These are phyloP conservation scores for Alectoris magna DNA, from an alignment of 2,797 vertebrate genomes.

Conservation along the genomic window DNA sequence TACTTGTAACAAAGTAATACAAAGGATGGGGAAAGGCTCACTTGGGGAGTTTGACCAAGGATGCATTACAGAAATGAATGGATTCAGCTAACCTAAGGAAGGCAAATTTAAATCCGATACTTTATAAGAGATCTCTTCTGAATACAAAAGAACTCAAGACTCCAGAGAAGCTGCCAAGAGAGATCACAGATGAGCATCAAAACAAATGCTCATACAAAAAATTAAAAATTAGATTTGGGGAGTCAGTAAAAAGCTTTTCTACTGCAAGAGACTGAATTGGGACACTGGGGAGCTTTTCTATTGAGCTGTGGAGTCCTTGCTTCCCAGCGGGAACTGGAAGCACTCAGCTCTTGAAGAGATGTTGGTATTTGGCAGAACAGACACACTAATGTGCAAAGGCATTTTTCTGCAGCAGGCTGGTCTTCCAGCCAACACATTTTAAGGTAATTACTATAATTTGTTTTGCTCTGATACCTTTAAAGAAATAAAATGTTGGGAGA, in stretches of 20 bases:
- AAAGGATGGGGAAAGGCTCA: background rate
- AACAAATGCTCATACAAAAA: background rate
- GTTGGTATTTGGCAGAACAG: constrained; percentile 28
- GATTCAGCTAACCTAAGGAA: background rate
- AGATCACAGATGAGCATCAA: background rate
- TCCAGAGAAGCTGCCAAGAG: background rate
- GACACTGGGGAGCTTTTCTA: background rate
- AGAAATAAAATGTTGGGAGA: background rate
- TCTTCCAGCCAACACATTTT: constrained; percentile 34
- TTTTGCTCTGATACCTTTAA: background rate
- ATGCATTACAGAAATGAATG: background rate
- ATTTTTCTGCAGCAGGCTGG: constrained; percentile 28
- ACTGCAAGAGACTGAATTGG: background rate
- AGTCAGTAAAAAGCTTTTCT: background rate
- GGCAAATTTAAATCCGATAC: background rate
- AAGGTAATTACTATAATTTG: background rate
- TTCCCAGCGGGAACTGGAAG: background rate
- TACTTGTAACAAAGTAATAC: background rate
- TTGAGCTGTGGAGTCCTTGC: background rate
- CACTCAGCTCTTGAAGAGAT: background rate
- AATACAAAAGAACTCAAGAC: background rate
- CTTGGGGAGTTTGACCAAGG: background rate
- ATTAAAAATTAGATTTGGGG: background rate
- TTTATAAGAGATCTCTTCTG: background rate
- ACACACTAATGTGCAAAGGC: background rate